Base-by-base conservation (phyloP, 2,888 invertebrate genomes). In the Lydus trimaculatus region DNA sequence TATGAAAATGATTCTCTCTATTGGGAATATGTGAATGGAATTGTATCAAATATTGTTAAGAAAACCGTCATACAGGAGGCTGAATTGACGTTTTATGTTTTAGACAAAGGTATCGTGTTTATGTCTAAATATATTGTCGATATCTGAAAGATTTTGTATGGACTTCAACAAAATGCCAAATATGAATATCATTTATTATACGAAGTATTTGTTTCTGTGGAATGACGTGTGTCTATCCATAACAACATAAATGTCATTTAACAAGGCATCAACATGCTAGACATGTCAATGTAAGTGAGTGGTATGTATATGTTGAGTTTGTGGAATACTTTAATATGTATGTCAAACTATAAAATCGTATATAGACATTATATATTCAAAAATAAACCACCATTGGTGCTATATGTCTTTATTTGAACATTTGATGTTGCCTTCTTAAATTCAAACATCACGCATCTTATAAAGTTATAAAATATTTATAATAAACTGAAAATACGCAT, bases 371-470 rank as follows among this genome's bases (percentile, higher is more conserved):
- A 61, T 66, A 64, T 66, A 64, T 72, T 5, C 23, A 4, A 23
- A 20, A 48, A 48, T 48, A 0, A 23, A 39, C 65, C 74, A 70
- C 73, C 72, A 67, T 69, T 64, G n/a, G n/a, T n/a, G n/a, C n/a
- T 66, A 74, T 75, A 71, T 74, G 73, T 76, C 71, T 75, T 70
- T 58, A 65, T 67, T 64, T 63, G 62, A 25, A 67, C 39, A 62
- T 64, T 64, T 64, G 58, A 70, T 63, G 63, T 63, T 52, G 52
- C 1, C 6, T 17, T 43, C n/a, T 8, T 2, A 43, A 7, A 43
- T 43, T 28, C 28, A 28, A 28, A 43, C 17, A 43, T 36, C 9
- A 8, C 31, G 31, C 31, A 15, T 36, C 1, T 15, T 36, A 11
- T 15, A 7, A 17, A 17, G 17, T 13, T 5, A 5, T 31, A 36